Percentiles rank a stretch among this genome's conserved stretches.
Conservation (phyloP, 2,797 vertebrate species). For the Sparus aurata region DNA sequence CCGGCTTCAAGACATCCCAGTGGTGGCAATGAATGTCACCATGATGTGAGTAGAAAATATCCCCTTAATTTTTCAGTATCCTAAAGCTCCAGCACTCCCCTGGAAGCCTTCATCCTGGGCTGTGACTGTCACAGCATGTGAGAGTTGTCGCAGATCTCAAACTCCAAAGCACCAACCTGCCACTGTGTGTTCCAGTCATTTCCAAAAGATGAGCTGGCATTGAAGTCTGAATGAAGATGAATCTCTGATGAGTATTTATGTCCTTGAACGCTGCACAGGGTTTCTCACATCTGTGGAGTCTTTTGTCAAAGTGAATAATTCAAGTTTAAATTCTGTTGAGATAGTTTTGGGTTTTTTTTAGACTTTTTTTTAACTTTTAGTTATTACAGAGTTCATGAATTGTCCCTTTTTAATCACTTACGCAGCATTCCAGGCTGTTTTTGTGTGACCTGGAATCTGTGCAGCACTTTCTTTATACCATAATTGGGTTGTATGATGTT, state of each 20-base stretch:
- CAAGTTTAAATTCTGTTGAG: background rate
- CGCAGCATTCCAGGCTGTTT: background rate
- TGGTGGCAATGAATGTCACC: constrained; percentile 91
- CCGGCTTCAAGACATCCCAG: constrained; percentile 87
- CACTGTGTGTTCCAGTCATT: background rate
- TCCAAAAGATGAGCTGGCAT: background rate
- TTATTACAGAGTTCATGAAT: background rate
- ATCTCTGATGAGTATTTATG: background rate
- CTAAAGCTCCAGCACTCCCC: constrained; percentile 7
- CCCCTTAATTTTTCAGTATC: background rate
- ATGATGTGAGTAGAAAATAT: constrained; percentile 90
- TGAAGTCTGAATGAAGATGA: background rate
- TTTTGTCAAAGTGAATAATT: background rate
- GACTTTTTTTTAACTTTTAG: no score
- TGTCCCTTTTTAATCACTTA: background rate
- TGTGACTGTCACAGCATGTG: constrained; percentile 14
- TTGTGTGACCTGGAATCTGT: background rate
- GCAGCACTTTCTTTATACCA: background rate
- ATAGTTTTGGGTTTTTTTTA: no score
- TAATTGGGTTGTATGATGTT: background rate
- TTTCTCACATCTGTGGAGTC: background rate
- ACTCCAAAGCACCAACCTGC: background rate
- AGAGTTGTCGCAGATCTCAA: background rate
- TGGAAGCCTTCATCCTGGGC: constrained; percentile 3
- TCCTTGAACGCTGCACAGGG: background rate